A percentile compares a stretch with the other conserved stretches of the same genome.
phyloP scores from a whole-genome alignment of 2,888 invertebrate species.

The Diarsia mendica region DNA sequence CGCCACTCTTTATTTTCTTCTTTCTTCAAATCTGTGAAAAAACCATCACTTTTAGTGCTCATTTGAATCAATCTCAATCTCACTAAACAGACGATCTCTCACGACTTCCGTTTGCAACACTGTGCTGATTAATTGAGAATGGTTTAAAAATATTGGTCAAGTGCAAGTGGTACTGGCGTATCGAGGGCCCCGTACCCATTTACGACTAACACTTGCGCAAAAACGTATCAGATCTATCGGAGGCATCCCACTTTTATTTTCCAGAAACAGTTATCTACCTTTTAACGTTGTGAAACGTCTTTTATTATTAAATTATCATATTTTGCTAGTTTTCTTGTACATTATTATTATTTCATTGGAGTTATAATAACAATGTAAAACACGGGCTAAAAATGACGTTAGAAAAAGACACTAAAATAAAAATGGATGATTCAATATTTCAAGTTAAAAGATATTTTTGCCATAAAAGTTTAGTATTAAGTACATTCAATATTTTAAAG shows the following conservation, averaged over 20 bases:
- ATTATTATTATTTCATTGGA: no score
- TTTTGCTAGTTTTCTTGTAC: not conserved
- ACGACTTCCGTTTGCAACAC: conserved; percentile 30
- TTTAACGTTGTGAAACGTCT: not conserved
- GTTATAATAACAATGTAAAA: no score
- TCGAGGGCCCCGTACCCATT: conserved; percentile 52
- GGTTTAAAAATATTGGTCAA: conserved; percentile 58
- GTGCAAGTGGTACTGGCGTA: conserved; percentile 37
- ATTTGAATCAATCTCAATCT: conserved; percentile 23
- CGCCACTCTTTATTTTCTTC: no score
- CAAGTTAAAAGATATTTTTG: not conserved
- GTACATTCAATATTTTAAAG: not conserved
- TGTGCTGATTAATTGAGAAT: conserved; percentile 44
- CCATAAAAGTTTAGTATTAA: not conserved
- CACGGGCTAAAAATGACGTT: no score
- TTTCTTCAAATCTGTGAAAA: not conserved
- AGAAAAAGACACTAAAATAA: not conserved
- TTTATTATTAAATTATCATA: not conserved
- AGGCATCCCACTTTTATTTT: conserved; percentile 28
- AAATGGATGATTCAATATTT: not conserved
- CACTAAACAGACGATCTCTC: not conserved
- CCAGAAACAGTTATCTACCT: conserved; percentile 11
- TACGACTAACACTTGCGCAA: conserved; percentile 19
- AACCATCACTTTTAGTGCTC: not conserved
- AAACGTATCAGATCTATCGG: conserved; percentile 13